Conservation (phyloP, 2,113 vertebrate genomes). For the Bos javanicus region DNA sequence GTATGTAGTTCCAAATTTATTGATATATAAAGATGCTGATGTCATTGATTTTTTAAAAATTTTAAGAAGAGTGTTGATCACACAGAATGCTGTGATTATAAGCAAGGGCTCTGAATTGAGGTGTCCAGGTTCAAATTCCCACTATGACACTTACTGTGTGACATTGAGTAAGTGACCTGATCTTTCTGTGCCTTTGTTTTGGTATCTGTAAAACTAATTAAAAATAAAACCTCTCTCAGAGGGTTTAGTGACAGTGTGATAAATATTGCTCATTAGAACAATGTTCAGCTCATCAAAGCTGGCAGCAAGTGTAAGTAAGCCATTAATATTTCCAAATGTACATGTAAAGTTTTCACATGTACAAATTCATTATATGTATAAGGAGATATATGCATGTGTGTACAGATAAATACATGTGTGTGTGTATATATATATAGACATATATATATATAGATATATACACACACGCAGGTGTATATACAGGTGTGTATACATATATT, state of each 20-base stretch:
- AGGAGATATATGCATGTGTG: neutral
- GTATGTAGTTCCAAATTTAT: neutral
- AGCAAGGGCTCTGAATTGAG: neutral
- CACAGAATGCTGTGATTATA: neutral
- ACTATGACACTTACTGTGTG: neutral
- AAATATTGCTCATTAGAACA: neutral
- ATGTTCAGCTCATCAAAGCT: neutral
- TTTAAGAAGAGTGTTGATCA: neutral
- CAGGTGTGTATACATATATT: neutral
- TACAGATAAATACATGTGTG: neutral
- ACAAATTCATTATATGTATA: neutral
- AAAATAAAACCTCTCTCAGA: neutral
- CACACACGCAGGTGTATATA: neutral
- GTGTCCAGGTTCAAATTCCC: neutral
- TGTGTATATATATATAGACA: neutral
- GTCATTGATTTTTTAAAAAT: neutral
- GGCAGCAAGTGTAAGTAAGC: neutral
- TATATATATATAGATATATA: neutral
- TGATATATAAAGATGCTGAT: neutral
- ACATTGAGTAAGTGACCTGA: neutral
- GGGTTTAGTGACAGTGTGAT: neutral
- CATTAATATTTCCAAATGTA: neutral
- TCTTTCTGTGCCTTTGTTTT: neutral
- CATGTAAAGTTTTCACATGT: neutral
- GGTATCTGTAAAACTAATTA: neutral